Conservation (phyloP, 1,140 invertebrate species). For the Drosophila kikkawai region DNA sequence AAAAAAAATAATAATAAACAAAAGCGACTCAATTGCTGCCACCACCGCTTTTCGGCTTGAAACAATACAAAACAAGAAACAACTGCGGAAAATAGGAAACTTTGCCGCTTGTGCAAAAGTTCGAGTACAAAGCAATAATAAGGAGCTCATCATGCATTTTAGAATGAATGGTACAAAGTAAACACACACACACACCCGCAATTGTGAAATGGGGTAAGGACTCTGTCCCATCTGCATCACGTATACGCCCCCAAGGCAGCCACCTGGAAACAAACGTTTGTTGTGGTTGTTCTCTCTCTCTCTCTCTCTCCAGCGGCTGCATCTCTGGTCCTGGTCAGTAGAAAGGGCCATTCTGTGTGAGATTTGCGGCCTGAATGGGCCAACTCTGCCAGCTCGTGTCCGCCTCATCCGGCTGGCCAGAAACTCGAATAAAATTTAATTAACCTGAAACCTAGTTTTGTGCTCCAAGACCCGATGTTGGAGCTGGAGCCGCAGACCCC, state of each 20-base stretch:
- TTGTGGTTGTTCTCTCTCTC: conserved; percentile 29
- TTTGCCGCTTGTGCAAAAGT: conserved; percentile 42
- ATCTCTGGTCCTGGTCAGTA: conserved; percentile 21
- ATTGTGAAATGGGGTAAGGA: conserved; percentile 1
- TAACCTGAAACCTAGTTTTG: conserved; percentile 54
- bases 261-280: conserved; percentile 54
- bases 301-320: neutral
- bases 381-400: neutral
- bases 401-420: conserved; percentile 28
- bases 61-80: conserved; percentile 55
- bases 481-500: conserved; percentile 2
- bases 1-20: conserved; percentile 36
- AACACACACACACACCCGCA: conserved; percentile 11
- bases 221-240: conserved; percentile 32
- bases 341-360: conserved; percentile 51
- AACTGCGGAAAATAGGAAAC: conserved; percentile 43
- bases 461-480: conserved; percentile 7
- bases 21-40: conserved; percentile 42
- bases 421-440: conserved; percentile 62
- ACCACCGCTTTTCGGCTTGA: conserved; percentile 33
- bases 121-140: conserved; percentile 55
- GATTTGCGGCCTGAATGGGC: conserved; percentile 31
- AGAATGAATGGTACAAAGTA: conserved; percentile 47
- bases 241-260: conserved; percentile 33
- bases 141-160: conserved; percentile 56